Base-by-base conservation (phyloP, 2,113 vertebrate species). In the Zonotrichia leucophrys region DNA sequence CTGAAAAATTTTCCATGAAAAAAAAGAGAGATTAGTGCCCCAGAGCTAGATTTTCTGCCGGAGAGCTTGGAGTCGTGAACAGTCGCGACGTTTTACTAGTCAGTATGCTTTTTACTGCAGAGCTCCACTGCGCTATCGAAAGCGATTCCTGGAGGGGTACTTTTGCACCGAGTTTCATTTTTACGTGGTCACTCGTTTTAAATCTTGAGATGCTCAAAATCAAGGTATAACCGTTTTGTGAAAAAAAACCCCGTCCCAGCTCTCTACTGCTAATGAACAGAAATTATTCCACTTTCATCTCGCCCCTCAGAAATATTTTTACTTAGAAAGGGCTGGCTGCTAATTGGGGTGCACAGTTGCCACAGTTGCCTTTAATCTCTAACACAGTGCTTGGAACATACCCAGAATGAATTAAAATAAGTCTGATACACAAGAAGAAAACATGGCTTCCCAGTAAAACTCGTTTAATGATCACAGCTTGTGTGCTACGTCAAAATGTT, bases 201-300 rank as follows among this genome's bases (percentile, higher is more conserved):
- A 83, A 85, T 69, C 33, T 72, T 69, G 66, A 89, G 66, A 76
- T 41, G 25, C 41, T 87, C 68, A 76, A 84, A 93, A 46, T 59
- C 80, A 87, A 63, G 75, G 33, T 77, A 77, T 15, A 84, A 63
- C 64, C 2, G 4, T 64, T 87, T 24, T 47, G 46, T 44, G 60
- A 31, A 55, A 31, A 41, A 37, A 37, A 41, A 41, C 13, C 41
- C 41, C 41, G 1, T 39, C 81, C 86, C 93, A 94, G 87, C 49
- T 78, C 94, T 95, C 85, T 94, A 72, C 92, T 86, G 88, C 97
- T 98, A 97, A 98, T 97, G 96, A 97, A 97, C 81, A 96, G 95
- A 98, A 97, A 97, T 96, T 53, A 97, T 97, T 97, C 62, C 76
- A 94, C 98, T 98, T 98, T 98, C 97, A 98, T 98, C 97, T 98